Evolutionary conservation across 2,797 vertebrate genomes (phyloP).

Genomic region (Galago senegalensis): DNA sequence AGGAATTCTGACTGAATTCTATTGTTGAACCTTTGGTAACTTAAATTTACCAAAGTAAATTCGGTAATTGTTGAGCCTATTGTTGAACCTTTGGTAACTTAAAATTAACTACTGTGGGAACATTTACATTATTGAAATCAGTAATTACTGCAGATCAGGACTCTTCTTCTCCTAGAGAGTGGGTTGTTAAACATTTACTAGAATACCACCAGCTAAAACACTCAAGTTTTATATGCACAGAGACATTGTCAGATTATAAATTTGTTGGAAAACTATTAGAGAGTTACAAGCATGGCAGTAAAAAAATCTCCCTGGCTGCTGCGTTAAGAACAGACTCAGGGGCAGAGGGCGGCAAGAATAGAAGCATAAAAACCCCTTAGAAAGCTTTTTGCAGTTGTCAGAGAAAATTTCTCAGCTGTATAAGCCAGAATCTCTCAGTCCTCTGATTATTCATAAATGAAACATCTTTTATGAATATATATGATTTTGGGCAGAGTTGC

Average conservation of each 20-base stretch:
- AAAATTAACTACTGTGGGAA: neutral
- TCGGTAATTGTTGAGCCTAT: neutral
- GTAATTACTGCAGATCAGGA: neutral
- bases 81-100: neutral
- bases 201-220: neutral
- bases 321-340: neutral
- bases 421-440: neutral
- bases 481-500: neutral
- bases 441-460: constrained; percentile 22
- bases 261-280: neutral
- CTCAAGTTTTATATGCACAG: neutral
- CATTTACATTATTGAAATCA: neutral
- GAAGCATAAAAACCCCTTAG: neutral
- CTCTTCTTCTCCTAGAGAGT: neutral
- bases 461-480: neutral
- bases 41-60: neutral
- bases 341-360: neutral
- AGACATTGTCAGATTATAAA: neutral
- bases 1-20: no score
- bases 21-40: neutral
- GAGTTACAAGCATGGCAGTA: neutral
- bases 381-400: constrained; percentile 36
- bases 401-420: neutral
- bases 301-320: neutral
- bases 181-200: neutral